Evolutionary conservation across 2,113 vertebrate species (phyloP).

Genomic region (Conger conger): DNA sequence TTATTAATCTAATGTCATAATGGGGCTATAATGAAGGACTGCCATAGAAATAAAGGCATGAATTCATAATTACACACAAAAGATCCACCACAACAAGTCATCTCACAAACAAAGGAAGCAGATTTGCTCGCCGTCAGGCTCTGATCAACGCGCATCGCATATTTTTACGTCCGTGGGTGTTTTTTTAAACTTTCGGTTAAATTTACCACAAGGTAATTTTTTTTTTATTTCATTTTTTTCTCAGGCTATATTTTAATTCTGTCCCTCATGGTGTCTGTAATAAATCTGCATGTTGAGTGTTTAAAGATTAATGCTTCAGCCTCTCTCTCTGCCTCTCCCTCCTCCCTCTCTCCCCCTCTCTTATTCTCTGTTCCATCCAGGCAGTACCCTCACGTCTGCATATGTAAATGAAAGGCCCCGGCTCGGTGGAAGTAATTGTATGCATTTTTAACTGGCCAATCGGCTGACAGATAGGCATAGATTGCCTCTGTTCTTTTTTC

Average conservation of each 20-base stretch:
- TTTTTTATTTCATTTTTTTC: conserved; percentile 59
- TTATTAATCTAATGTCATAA: neutral
- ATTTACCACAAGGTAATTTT: conserved; percentile 31
- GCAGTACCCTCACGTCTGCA: conserved; percentile 74
- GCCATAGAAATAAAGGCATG: conserved; percentile 17
- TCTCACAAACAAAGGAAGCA: conserved; percentile 1
- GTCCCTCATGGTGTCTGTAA: conserved; percentile 69
- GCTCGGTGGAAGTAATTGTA: conserved; percentile 87
- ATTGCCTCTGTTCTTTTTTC: conserved; percentile 44
- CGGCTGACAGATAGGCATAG: conserved; percentile 58
- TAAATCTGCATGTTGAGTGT: conserved; percentile 70
- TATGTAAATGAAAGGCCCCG: conserved; percentile 85
- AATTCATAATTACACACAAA: conserved; percentile 30
- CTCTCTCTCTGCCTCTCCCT: conserved; percentile 4
- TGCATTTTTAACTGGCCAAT: conserved; percentile 85
- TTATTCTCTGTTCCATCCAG: conserved; percentile 63
- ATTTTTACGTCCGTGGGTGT: neutral
- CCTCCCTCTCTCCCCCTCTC: neutral
- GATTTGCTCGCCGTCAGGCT: neutral
- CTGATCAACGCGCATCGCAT: neutral
- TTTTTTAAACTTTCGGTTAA: conserved; percentile 15
- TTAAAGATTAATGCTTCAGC: conserved; percentile 73
- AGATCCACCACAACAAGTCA: conserved; percentile 19
- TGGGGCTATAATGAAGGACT: conserved; percentile 2
- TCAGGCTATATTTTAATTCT: conserved; percentile 42